Percentiles rank a stretch among this genome's conserved stretches.
Evolutionary conservation across 2,797 vertebrate species (phyloP).

Genomic region (Enteromius viviparus): DNA sequence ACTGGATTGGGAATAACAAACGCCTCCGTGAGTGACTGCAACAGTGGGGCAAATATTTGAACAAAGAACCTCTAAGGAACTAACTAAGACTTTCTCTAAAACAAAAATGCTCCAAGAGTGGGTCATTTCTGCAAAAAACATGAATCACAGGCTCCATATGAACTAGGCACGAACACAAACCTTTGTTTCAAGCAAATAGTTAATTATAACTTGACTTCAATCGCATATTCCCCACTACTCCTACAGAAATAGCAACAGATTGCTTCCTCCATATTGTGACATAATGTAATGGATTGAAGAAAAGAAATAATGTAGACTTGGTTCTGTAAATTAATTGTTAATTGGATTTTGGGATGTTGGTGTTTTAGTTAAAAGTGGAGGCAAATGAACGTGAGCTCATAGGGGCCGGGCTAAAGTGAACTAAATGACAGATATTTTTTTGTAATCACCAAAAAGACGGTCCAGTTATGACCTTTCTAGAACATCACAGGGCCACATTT

Average conservation of each 20-base stretch:
- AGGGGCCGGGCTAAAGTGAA: not conserved
- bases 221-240: not conserved
- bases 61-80: not conserved
- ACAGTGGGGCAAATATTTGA: constrained; percentile 20
- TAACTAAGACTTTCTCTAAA: not conserved
- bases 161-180: not conserved
- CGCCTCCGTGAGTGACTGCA: not conserved
- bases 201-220: not conserved
- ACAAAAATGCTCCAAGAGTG: not conserved
- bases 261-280: not conserved
- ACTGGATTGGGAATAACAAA: constrained; percentile 26
- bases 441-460: not conserved
- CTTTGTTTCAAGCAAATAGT: not conserved
- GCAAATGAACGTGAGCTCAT: not conserved
- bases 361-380: not conserved
- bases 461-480: not conserved
- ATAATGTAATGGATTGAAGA: not conserved
- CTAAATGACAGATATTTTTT: not conserved
- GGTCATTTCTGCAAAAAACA: not conserved
- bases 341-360: not conserved
- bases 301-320: not conserved
- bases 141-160: not conserved
- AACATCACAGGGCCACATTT: not conserved
- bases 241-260: not conserved
- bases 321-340: not conserved